A percentile compares a stretch with the other conserved stretches of the same genome.
These are phyloP conservation scores for Brachionus koreanus DNA, from an alignment of 1,140 invertebrate genomes.

Conservation along the genomic window DNA sequence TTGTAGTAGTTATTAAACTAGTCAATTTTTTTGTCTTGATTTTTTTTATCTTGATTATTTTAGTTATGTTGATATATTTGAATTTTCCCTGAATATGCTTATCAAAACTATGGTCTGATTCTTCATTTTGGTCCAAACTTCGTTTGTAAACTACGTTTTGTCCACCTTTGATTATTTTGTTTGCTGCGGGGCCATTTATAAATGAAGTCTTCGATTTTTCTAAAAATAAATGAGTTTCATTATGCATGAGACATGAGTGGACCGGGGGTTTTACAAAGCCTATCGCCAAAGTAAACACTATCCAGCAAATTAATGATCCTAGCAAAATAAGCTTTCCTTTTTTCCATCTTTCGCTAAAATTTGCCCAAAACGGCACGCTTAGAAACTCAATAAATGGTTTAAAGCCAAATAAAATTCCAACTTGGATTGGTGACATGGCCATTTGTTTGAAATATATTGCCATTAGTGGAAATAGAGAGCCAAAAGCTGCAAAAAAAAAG, in stretches of 20 bases:
- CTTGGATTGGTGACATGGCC: conserved; percentile 93
- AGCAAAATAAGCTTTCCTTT: conserved; percentile 71
- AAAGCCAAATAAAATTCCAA: conserved; percentile 70
- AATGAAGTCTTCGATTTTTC: conserved; percentile 46
- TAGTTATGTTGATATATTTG: not conserved
- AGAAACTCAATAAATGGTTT: conserved; percentile 94
- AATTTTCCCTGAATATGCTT: not conserved
- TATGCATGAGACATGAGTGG: conserved; percentile 74
- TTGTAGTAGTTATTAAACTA: conserved; percentile 67
- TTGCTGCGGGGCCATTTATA: not conserved
- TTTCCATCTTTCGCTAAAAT: conserved; percentile 71
- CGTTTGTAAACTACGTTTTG: conserved; percentile 5
- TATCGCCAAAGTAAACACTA: conserved; percentile 88
- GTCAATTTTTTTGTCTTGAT: conserved; percentile 45
- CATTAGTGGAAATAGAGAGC: conserved; percentile 92
- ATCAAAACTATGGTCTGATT: not conserved
- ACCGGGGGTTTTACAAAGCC: conserved; percentile 89
- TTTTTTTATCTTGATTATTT: conserved; percentile 21
- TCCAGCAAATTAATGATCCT: conserved; percentile 87
- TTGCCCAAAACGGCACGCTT: conserved; percentile 95
- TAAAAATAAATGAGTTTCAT: conserved; percentile 65
- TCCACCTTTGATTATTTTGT: conserved; percentile 17
- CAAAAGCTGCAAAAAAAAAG: conserved; percentile 98
- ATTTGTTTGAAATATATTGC: conserved; percentile 97
- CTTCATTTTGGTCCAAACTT: not conserved